A percentile compares a stretch with the other conserved stretches of the same genome.
Conservation (phyloP, 2,113 vertebrate genomes). For the Podarcis cretensis region DNA sequence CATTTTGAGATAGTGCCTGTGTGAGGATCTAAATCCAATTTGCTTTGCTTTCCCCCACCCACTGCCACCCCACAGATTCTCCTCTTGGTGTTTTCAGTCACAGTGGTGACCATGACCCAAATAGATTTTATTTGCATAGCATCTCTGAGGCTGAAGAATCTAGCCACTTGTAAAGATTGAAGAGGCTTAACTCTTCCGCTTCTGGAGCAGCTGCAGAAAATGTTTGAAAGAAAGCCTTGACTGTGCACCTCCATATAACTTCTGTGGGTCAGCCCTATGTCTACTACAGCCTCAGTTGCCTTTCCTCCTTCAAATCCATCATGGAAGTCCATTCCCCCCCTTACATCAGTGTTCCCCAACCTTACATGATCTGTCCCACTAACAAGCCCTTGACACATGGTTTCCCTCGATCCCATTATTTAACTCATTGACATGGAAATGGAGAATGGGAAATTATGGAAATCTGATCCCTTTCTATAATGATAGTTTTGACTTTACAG, state of each 20-base stretch:
- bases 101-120: neutral
- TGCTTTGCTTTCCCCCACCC: too few relatives aligned
- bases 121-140: neutral
- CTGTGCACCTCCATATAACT: neutral
- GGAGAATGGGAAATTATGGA: neutral
- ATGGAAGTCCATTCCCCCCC: neutral
- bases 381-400: neutral
- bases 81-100: neutral
- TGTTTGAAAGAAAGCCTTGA: neutral
- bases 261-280: neutral
- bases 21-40: neutral
- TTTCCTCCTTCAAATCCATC: neutral
- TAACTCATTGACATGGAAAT: conserved; percentile 2
- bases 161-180: neutral
- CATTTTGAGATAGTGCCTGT: neutral
- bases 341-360: too few relatives aligned
- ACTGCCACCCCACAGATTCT: neutral
- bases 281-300: neutral
- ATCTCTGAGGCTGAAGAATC: neutral
- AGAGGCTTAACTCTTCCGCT: neutral
- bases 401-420: neutral
- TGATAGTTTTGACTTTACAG: conserved; percentile 13
- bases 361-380: neutral
- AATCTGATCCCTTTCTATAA: conserved; percentile 8
- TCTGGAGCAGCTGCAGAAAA: neutral